Evolutionary conservation across 2,113 vertebrate genomes (phyloP).

Genomic region (Pseudorhombus dupliciocellatus): DNA sequence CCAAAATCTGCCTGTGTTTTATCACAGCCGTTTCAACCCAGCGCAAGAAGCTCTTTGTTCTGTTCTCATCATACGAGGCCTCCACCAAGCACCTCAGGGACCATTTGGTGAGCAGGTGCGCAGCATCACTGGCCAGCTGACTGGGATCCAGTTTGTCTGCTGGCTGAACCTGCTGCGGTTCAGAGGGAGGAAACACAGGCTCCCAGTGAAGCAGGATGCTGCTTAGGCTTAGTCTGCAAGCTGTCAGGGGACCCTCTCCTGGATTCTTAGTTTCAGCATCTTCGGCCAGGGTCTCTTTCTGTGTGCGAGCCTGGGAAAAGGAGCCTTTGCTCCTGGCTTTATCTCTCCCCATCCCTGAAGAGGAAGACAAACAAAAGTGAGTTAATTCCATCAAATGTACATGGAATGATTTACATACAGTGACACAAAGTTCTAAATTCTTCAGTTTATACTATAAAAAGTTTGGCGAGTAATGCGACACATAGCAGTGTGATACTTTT

Average conservation of each 20-base stretch:
- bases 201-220: conserved; percentile 85
- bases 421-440: conserved; percentile 2
- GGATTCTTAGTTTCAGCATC: conserved; percentile 27
- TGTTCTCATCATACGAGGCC: conserved; percentile 39
- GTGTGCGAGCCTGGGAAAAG: conserved; percentile 27
- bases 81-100: conserved; percentile 77
- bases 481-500: conserved; percentile 1
- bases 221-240: conserved; percentile 79
- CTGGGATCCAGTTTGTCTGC: conserved; percentile 4
- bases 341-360: conserved; percentile 82
- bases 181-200: conserved; percentile 52
- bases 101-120: conserved; percentile 80
- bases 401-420: conserved; percentile 16
- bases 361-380: conserved; percentile 31
- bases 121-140: conserved; percentile 25
- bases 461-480: neutral
- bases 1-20: conserved; percentile 24
- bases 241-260: conserved; percentile 62
- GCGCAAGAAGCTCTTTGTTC: conserved; percentile 55
- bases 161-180: conserved; percentile 29
- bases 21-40: conserved; percentile 82
- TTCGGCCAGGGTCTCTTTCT: conserved; percentile 55
- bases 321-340: conserved; percentile 66
- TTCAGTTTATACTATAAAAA: conserved; percentile 8
- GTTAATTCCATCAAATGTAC: conserved; percentile 6